Conservation (phyloP, 2,797 vertebrate genomes). For the Hippocampus kuda region DNA sequence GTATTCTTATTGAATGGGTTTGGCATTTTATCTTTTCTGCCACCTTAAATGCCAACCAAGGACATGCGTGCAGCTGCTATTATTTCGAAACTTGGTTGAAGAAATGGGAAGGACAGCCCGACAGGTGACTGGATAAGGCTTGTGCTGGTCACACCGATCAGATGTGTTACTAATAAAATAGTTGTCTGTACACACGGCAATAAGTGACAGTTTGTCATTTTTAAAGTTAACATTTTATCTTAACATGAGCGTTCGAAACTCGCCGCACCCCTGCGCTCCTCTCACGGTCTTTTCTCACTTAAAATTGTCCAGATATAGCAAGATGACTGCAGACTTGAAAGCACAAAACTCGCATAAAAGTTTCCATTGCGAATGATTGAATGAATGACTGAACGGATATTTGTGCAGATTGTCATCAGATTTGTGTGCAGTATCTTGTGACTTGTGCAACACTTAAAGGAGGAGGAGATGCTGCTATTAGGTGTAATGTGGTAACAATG, state of each 20-base stretch:
- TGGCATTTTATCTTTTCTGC: slow-evolving; percentile 16
- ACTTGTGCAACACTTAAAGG: background rate
- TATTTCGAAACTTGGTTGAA: background rate
- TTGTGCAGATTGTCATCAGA: background rate
- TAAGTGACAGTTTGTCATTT: no score
- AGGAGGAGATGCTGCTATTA: slow-evolving; percentile 65
- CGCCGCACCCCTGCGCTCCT: no score
- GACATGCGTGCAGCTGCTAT: background rate
- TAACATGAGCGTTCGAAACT: no score
- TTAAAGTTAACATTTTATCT: no score
- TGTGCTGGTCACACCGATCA: background rate
- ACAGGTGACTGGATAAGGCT: background rate
- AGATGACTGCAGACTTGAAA: no score
- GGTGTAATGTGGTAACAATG: slow-evolving; percentile 74
- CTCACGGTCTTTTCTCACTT: no score
- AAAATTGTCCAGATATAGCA: no score
- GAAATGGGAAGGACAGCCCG: background rate
- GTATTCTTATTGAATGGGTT: slow-evolving; percentile 13
- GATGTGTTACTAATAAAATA: background rate
- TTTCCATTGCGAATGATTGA: no score
- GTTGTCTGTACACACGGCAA: no score
- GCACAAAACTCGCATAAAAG: no score
- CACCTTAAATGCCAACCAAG: background rate
- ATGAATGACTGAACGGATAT: background rate
- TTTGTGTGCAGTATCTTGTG: slow-evolving; percentile 3